Percentiles rank a stretch among this genome's conserved stretches.
Evolutionary conservation across 2,888 invertebrate genomes (phyloP).

Genomic region (Dolomedes plantarius): DNA sequence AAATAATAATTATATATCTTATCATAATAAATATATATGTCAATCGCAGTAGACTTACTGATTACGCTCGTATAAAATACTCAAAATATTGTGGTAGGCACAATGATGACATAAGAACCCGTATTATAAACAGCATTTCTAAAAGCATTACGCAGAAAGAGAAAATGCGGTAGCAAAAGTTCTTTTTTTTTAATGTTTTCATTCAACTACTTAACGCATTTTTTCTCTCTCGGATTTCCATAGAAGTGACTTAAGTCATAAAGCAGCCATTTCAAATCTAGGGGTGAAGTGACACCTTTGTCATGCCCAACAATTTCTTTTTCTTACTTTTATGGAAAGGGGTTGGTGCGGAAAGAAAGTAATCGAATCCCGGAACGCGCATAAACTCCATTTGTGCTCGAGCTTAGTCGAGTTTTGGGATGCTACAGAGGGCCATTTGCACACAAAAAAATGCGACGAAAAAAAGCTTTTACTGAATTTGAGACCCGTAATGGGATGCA

Average conservation of each 20-base stretch:
- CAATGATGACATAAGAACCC: too few relatives aligned
- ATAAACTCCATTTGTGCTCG: background rate
- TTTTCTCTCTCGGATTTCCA: background rate
- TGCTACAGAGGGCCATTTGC: background rate
- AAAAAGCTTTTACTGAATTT: constrained; percentile 4
- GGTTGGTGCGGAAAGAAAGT: background rate
- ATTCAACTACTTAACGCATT: too few relatives aligned
- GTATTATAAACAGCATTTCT: too few relatives aligned
- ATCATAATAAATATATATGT: too few relatives aligned
- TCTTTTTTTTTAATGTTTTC: too few relatives aligned
- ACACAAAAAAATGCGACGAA: background rate
- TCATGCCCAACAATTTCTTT: background rate
- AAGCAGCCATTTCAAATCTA: background rate
- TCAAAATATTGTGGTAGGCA: too few relatives aligned
- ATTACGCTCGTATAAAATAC: too few relatives aligned
- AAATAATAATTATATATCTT: too few relatives aligned
- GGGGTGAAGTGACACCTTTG: background rate
- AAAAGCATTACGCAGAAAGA: too few relatives aligned
- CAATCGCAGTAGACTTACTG: too few relatives aligned
- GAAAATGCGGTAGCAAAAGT: too few relatives aligned
- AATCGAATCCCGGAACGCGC: constrained; percentile 11
- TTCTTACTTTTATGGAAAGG: background rate
- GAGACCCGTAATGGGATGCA: background rate
- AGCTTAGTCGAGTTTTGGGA: background rate
- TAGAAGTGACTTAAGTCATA: background rate